Evolutionary conservation across 2,888 invertebrate genomes (phyloP).

Genomic region (Endotricha flammealis): DNA sequence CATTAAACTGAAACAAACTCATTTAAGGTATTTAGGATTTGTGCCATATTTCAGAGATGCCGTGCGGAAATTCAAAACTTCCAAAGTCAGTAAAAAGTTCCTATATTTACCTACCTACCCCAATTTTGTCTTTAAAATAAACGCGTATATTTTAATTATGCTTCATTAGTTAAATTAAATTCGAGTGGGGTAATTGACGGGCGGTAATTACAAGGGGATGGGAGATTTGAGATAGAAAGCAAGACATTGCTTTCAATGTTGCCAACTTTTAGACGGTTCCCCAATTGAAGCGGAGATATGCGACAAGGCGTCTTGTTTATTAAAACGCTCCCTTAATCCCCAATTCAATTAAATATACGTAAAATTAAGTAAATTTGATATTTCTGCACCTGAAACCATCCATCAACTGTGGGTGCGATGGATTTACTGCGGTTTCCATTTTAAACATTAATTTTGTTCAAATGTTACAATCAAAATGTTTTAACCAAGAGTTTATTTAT

Average conservation of each 20-base stretch:
- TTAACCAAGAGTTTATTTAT: too few relatives aligned
- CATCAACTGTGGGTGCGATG: neutral
- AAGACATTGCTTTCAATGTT: constrained; percentile 45
- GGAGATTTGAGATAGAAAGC: constrained; percentile 38
- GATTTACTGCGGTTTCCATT: neutral
- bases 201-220: constrained; percentile 58
- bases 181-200: constrained; percentile 71
- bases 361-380: constrained; percentile 34
- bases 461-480: too few relatives aligned
- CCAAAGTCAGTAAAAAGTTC: constrained; percentile 28
- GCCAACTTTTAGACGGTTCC: constrained; percentile 37
- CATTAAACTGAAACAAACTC: constrained; percentile 9
- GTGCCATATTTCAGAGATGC: constrained; percentile 6
- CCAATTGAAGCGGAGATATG: constrained; percentile 27
- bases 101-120: constrained; percentile 26
- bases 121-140: constrained; percentile 50
- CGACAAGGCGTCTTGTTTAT: constrained; percentile 38
- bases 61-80: constrained; percentile 7
- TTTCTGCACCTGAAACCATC: constrained; percentile 8
- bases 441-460: too few relatives aligned
- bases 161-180: constrained; percentile 78
- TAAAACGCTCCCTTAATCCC: constrained; percentile 46
- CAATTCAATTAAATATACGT: constrained; percentile 45
- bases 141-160: constrained; percentile 75
- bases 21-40: constrained; percentile 7